These are phyloP conservation scores for Neomonachus schauinslandi DNA, from an alignment of 2,113 vertebrate species.

Conservation along the genomic window DNA sequence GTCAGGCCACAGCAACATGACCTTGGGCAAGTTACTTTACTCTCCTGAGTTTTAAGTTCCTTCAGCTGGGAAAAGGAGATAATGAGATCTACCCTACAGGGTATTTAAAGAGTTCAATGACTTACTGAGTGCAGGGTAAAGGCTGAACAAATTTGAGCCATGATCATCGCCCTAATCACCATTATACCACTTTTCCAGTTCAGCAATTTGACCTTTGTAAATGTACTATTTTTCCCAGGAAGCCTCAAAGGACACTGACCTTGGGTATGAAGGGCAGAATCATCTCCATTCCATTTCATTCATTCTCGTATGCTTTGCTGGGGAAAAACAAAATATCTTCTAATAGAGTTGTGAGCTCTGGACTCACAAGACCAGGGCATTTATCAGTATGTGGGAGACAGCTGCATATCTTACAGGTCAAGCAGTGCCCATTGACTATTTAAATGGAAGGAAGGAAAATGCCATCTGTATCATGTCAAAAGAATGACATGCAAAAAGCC, in stretches of 20 bases:
- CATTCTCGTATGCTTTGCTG: not conserved
- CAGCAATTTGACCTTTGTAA: not conserved
- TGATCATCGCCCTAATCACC: not conserved
- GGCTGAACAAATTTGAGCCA: not conserved
- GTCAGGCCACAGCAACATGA: not conserved
- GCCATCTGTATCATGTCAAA: not conserved
- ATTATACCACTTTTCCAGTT: not conserved
- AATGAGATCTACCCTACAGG: not conserved
- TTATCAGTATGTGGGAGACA: not conserved
- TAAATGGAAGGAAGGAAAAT: not conserved
- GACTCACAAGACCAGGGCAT: not conserved
- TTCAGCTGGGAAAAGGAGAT: not conserved
- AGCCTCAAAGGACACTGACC: not conserved
- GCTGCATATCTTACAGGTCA: not conserved
- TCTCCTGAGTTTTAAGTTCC: not conserved
- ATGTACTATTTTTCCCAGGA: not conserved
- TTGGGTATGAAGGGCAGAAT: not conserved
- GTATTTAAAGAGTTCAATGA: not conserved
- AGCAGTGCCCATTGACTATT: not conserved
- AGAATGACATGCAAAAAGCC: not conserved
- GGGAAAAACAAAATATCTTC: not conserved
- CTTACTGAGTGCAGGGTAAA: not conserved
- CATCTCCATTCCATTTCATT: not conserved
- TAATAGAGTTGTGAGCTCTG: not conserved
- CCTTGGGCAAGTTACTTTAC: not conserved